These are phyloP conservation scores for Eidolon helvum DNA, from an alignment of 2,113 vertebrate species.

Conservation along the genomic window DNA sequence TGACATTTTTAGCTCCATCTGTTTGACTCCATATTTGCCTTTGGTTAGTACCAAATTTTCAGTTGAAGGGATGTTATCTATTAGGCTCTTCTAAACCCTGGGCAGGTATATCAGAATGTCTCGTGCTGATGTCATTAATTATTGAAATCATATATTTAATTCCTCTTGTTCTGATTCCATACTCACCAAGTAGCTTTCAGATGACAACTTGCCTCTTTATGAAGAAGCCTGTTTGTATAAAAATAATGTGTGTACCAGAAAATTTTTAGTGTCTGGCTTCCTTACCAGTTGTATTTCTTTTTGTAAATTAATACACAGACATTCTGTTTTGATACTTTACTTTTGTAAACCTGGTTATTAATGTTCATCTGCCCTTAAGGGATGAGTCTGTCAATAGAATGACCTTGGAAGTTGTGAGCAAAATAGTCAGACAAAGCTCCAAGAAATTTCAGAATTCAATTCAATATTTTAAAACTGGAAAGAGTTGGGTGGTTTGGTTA, in stretches of 20 bases:
- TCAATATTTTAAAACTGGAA: neutral
- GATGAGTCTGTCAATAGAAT: neutral
- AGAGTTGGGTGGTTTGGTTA: neutral
- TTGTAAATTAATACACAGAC: neutral
- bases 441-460: neutral
- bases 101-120: neutral
- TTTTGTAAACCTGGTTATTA: constrained; percentile 21
- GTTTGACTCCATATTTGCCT: neutral
- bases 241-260: neutral
- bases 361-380: neutral
- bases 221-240: neutral
- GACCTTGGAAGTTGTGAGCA: neutral
- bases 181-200: neutral
- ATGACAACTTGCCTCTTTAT: neutral
- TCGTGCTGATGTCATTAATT: neutral
- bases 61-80: neutral
- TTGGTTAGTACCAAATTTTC: neutral
- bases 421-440: neutral
- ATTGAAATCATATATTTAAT: neutral
- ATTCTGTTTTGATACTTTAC: neutral
- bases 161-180: neutral
- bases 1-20: neutral
- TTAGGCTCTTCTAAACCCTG: neutral
- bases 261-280: neutral
- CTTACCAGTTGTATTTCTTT: neutral